Conservation (phyloP, 2,888 invertebrate genomes). For the Pantelozetes paolii region DNA sequence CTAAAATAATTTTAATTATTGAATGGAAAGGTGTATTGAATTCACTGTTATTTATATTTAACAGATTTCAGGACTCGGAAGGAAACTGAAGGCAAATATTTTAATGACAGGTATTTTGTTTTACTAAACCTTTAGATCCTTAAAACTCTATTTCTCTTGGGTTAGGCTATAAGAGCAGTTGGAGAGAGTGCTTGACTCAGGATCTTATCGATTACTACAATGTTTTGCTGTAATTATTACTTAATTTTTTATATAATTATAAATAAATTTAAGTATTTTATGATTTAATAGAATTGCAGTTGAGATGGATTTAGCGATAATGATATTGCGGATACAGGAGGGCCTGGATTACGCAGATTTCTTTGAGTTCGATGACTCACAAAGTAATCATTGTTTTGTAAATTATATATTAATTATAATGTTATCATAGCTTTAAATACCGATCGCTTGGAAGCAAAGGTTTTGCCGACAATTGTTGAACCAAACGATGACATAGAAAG, state of each 20-base stretch:
- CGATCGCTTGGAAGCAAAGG: not conserved
- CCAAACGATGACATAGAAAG: not conserved
- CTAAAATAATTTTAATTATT: not conserved
- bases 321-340: constrained; percentile 73
- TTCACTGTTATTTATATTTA: constrained; percentile 42
- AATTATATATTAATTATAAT: too few species aligned
- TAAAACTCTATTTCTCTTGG: not conserved
- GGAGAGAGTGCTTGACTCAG: constrained; percentile 55
- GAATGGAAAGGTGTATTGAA: too few species aligned
- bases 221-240: constrained; percentile 51
- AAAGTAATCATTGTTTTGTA: too few species aligned
- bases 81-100: constrained; percentile 56
- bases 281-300: constrained; percentile 23
- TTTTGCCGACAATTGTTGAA: constrained; percentile 33
- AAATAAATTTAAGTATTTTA: constrained; percentile 1
- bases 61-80: constrained; percentile 56
- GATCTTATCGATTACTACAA: constrained; percentile 53
- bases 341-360: constrained; percentile 65
- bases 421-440: too few species aligned
- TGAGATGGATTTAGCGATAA: constrained; percentile 35
- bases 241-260: not conserved
- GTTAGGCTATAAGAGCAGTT: constrained; percentile 53
- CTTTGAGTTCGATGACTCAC: constrained; percentile 35
- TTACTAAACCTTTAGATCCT: not conserved
- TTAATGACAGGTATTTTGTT: constrained; percentile 54